phyloP scores from a whole-genome alignment of 2,113 vertebrate species.

The Leucoraja erinaceus region DNA sequence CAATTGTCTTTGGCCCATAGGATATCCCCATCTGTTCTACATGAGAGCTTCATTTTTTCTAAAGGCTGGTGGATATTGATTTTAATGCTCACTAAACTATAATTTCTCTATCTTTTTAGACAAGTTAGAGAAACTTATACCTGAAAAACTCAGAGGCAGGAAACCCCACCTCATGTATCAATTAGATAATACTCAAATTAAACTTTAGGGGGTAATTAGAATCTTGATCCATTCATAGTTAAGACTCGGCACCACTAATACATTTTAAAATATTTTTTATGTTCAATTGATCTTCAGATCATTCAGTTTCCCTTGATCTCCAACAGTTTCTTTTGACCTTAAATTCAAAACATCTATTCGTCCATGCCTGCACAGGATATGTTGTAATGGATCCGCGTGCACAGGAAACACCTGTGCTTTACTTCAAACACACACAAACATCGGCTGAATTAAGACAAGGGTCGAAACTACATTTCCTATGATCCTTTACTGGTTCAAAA shows the following conservation, averaged over 20 bases:
- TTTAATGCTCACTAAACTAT: background rate
- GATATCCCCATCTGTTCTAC: too few relatives aligned
- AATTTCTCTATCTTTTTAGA: background rate
- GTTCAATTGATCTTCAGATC: background rate
- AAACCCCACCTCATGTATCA: background rate
- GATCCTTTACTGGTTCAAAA: background rate
- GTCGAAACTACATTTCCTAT: background rate
- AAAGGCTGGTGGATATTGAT: background rate
- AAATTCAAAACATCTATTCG: background rate
- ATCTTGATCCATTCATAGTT: background rate
- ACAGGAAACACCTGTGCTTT: slow-evolving; percentile 25
- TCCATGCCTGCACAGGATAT: background rate
- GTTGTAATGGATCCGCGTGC: background rate
- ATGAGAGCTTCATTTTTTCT: background rate
- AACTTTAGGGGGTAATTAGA: background rate
- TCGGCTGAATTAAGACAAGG: background rate
- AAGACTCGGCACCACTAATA: background rate
- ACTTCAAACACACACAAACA: background rate
- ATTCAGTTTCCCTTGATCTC: background rate
- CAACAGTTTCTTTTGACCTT: background rate
- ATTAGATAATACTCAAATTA: background rate
- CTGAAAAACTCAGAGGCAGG: background rate
- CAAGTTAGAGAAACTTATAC: background rate
- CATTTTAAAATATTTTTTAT: background rate
- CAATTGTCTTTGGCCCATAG: too few relatives aligned